Conservation (phyloP, 2,888 invertebrate species). For the Electrophaes corylata region DNA sequence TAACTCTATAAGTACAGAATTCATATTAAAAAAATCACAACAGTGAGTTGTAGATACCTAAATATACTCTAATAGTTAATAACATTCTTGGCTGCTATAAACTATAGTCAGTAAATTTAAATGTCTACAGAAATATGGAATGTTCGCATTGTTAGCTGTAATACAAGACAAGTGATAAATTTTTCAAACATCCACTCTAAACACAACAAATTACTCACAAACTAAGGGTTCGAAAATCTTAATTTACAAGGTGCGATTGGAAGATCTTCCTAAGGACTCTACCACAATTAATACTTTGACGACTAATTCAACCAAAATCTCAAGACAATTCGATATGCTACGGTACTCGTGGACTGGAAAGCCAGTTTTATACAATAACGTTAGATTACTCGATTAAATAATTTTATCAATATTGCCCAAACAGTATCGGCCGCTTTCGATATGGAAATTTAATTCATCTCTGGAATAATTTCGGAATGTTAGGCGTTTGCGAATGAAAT, state of each 20-base stretch:
- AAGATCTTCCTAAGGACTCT: conserved; percentile 71
- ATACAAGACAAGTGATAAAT: conserved; percentile 42
- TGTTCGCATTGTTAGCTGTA: conserved; percentile 49
- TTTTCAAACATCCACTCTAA: conserved; percentile 49
- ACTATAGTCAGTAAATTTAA: conserved; percentile 49
- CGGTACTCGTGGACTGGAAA: conserved; percentile 60
- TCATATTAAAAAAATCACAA: conserved; percentile 52
- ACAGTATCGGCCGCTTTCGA: conserved; percentile 62
- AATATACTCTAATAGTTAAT: conserved; percentile 44
- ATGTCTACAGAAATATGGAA: conserved; percentile 60
- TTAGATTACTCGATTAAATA: conserved; percentile 32
- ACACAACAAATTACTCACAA: conserved; percentile 41
- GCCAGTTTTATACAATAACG: conserved; percentile 35
- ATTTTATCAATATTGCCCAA: conserved; percentile 47
- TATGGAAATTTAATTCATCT: conserved; percentile 45
- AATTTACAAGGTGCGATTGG: conserved; percentile 64
- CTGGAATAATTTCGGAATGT: conserved; percentile 63
- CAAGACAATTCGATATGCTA: conserved; percentile 55
- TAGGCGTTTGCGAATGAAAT: conserved; percentile 50
- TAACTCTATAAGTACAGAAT: conserved; percentile 52
- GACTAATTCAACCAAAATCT: conserved; percentile 52
- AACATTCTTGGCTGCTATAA: conserved; percentile 9
- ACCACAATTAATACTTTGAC: conserved; percentile 58
- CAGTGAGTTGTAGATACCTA: conserved; percentile 47
- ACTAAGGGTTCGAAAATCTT: conserved; percentile 57